Conservation (phyloP, 2,797 vertebrate species). For the Gymnocypris eckloni region DNA sequence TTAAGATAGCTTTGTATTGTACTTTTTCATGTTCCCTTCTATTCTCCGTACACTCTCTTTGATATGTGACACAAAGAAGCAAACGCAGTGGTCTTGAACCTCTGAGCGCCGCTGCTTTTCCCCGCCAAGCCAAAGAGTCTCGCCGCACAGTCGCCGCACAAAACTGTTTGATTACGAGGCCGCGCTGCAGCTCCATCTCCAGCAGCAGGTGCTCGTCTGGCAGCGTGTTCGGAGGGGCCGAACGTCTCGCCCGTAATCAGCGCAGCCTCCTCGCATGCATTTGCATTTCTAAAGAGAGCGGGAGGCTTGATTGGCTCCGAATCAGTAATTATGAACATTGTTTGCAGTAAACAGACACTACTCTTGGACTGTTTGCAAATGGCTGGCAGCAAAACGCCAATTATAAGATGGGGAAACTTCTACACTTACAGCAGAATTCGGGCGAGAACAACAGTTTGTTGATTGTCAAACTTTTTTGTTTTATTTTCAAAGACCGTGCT, state of each 20-base stretch:
- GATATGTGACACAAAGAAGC: conserved; percentile 4
- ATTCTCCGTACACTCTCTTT: not conserved
- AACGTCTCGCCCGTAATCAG: conserved; percentile 79
- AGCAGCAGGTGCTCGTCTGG: conserved; percentile 83
- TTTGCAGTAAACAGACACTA: conserved; percentile 81
- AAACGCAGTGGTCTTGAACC: conserved; percentile 16
- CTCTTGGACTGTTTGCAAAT: conserved; percentile 83
- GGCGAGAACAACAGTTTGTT: conserved; percentile 67
- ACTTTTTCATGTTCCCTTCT: conserved; percentile 40
- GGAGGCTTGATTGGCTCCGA: conserved; percentile 81
- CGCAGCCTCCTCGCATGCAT: conserved; percentile 72
- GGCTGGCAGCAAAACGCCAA: conserved; percentile 71
- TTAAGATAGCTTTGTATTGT: conserved; percentile 4
- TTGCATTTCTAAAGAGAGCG: conserved; percentile 82
- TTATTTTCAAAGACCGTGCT: not conserved
- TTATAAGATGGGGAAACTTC: conserved; percentile 65
- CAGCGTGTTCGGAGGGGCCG: conserved; percentile 70
- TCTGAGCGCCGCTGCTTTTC: conserved; percentile 26
- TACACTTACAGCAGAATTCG: conserved; percentile 39
- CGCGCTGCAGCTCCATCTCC: conserved; percentile 53
- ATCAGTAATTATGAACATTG: conserved; percentile 84
- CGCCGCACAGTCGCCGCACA: not conserved
- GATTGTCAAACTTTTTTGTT: conserved; percentile 38
- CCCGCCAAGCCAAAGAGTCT: conserved; percentile 70
- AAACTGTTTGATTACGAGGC: conserved; percentile 44